These are phyloP conservation scores for Pluvianellus socialis DNA, from an alignment of 2,113 vertebrate genomes.

Conservation along the genomic window DNA sequence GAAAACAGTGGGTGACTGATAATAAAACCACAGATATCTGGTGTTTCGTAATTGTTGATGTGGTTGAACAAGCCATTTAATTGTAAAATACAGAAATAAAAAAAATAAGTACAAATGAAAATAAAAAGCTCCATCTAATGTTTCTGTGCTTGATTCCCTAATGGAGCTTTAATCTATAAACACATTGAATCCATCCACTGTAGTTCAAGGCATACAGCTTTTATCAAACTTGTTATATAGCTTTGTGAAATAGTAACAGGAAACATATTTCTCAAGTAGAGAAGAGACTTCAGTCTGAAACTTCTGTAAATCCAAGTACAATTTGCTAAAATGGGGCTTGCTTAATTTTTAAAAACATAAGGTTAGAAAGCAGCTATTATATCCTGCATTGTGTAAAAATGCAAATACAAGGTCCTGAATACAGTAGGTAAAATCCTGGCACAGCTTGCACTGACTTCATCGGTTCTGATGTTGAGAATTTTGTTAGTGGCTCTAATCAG, in stretches of 20 bases:
- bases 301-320: neutral
- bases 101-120: neutral
- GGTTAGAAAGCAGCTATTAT: neutral
- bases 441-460: constrained; percentile 35
- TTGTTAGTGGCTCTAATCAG: constrained; percentile 36
- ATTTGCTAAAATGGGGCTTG: neutral
- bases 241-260: neutral
- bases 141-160: constrained; percentile 12
- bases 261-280: neutral
- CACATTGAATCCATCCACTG: neutral
- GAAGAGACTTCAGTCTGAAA: neutral
- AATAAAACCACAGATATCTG: constrained; percentile 54
- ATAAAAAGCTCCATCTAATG: neutral
- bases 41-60: constrained; percentile 31
- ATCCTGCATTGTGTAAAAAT: neutral
- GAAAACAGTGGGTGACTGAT: constrained; percentile 53
- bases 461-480: constrained; percentile 27
- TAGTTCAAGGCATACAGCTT: neutral
- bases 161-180: constrained; percentile 27
- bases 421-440: constrained; percentile 25
- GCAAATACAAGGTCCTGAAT: neutral
- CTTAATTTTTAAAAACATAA: neutral
- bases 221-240: neutral
- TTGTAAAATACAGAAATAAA: constrained; percentile 28
- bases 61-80: constrained; percentile 47